phyloP scores from a whole-genome alignment of 92 coral and sea anemone genomes.

The Pocillopora meandrina region DNA sequence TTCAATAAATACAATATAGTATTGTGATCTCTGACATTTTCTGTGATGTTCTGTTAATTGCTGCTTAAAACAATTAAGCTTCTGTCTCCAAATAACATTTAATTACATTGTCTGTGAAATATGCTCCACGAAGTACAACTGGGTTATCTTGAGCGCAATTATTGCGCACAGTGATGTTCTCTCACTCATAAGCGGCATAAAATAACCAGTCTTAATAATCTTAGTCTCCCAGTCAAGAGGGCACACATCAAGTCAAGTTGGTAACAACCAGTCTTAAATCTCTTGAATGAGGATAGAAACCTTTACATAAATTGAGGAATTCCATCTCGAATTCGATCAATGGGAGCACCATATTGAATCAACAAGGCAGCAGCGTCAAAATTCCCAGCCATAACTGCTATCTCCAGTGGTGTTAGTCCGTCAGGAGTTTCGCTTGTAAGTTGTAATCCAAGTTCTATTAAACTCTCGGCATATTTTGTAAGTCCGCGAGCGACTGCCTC shows the following conservation, averaged over 20 bases:
- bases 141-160: not conserved
- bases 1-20: conserved; percentile 18
- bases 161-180: not conserved
- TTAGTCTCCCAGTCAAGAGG: too few species aligned
- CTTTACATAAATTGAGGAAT: conserved; percentile 34
- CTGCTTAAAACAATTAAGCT: not conserved
- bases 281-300: not conserved
- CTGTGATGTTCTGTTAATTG: not conserved
- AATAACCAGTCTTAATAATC: too few species aligned
- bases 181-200: not conserved
- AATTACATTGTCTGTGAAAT: not conserved
- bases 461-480: conserved; percentile 57
- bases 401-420: conserved; percentile 79
- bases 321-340: conserved; percentile 84
- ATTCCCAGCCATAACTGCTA: conserved; percentile 80
- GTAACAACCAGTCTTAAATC: not conserved
- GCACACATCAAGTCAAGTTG: too few species aligned
- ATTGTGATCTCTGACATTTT: not conserved
- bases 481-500: conserved; percentile 78
- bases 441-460: conserved; percentile 72
- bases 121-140: not conserved
- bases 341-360: conserved; percentile 82
- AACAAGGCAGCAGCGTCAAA: conserved; percentile 79
- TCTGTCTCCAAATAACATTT: not conserved
- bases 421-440: conserved; percentile 71